These are phyloP conservation scores for Dipodomys stephensi DNA, from an alignment of 2,113 vertebrate species.

Conservation along the genomic window DNA sequence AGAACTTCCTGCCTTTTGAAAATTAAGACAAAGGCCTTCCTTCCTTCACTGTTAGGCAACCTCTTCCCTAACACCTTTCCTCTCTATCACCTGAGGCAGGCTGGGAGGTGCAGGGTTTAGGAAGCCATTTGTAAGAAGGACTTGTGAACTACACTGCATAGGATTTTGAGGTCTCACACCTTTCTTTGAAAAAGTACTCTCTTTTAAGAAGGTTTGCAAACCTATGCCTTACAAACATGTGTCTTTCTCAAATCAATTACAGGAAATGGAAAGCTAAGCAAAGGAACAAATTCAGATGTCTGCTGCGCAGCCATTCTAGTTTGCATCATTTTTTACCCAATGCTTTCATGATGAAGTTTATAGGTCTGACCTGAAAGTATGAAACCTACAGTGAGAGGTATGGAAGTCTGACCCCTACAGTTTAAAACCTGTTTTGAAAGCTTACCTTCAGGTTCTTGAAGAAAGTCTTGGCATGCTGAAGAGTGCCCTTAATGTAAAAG, in stretches of 20 bases:
- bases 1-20: neutral
- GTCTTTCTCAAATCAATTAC: neutral
- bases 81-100: neutral
- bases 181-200: neutral
- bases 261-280: neutral
- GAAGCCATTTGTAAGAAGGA: neutral
- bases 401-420: neutral
- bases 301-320: neutral
- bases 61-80: neutral
- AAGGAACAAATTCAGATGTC: neutral
- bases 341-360: neutral
- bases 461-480: slow-evolving; percentile 89
- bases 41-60: neutral
- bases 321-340: neutral
- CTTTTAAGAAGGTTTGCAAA: slow-evolving; percentile 27
- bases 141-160: neutral
- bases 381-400: neutral
- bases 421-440: neutral
- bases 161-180: neutral
- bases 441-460: slow-evolving; percentile 94
- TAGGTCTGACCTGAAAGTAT: neutral
- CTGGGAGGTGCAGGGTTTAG: neutral
- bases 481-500: slow-evolving; percentile 93
- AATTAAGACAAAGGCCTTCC: neutral
- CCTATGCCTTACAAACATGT: neutral